A percentile compares a stretch with the other conserved stretches of the same genome.
These are phyloP conservation scores for Pollimyrus isidori DNA, from an alignment of 2,113 vertebrate genomes.

Conservation along the genomic window DNA sequence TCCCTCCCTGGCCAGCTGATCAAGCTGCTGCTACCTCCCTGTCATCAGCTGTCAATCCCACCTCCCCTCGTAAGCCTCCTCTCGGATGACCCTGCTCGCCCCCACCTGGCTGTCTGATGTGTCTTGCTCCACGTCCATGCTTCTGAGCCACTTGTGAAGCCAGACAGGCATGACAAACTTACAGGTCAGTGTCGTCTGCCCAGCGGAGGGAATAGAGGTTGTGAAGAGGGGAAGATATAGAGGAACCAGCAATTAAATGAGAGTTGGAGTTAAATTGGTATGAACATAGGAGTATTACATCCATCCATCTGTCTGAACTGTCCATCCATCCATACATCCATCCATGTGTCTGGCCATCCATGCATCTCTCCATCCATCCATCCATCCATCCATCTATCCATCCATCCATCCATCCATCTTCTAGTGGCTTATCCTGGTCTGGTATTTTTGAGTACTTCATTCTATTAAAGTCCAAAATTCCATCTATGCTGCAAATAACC, in stretches of 20 bases:
- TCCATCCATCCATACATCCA: not conserved
- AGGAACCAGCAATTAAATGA: not conserved
- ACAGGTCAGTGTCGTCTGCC: not conserved
- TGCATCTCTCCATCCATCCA: no score
- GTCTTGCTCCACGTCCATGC: not conserved
- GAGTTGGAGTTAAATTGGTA: not conserved
- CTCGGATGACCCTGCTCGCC: not conserved
- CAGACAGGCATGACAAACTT: not conserved
- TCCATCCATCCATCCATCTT: not conserved
- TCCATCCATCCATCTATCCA: not conserved
- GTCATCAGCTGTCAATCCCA: not conserved
- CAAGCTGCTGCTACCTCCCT: not conserved
- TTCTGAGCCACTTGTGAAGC: not conserved
- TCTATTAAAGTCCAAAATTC: not conserved
- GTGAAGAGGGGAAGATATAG: not conserved
- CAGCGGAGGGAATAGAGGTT: not conserved
- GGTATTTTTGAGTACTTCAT: not conserved
- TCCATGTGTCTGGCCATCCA: no score
- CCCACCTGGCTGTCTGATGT: not conserved
- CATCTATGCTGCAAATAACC: not conserved
- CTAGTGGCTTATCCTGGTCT: not conserved
- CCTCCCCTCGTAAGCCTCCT: not conserved
- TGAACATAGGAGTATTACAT: not conserved
- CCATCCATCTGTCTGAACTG: not conserved
- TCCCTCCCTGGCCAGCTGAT: not conserved